Evolutionary conservation across 2,888 invertebrate genomes (phyloP).

Genomic region (Drosophila neutralis): DNA sequence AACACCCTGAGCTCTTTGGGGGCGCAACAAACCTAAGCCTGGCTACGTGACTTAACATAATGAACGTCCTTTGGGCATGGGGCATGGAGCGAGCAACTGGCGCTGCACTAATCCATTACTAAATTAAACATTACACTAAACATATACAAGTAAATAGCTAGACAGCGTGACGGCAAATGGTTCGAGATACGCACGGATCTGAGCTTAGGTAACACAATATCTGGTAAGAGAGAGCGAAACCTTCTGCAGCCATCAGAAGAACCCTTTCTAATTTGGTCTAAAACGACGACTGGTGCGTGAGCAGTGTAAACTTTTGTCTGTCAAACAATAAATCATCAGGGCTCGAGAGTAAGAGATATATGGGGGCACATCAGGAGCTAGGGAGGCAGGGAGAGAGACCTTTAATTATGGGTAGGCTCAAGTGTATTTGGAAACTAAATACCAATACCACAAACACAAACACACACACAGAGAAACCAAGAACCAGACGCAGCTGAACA

Average conservation of each 20-base stretch:
- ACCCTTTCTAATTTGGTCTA: constrained; percentile 73
- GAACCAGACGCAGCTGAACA: constrained; percentile 47
- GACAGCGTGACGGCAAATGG: constrained; percentile 78
- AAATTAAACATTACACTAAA: constrained; percentile 83
- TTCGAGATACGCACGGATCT: constrained; percentile 34
- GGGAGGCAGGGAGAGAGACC: constrained; percentile 36
- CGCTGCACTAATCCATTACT: constrained; percentile 82
- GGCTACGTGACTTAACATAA: constrained; percentile 79
- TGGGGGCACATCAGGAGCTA: neutral
- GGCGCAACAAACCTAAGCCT: constrained; percentile 7
- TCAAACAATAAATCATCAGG: constrained; percentile 79
- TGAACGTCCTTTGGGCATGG: constrained; percentile 46
- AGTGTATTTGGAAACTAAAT: constrained; percentile 71
- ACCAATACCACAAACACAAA: constrained; percentile 21
- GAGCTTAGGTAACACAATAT: constrained; percentile 25
- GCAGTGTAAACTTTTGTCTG: constrained; percentile 68
- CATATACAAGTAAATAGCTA: constrained; percentile 78
- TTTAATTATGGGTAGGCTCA: constrained; percentile 80
- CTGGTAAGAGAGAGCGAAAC: constrained; percentile 16
- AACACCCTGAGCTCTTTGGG: constrained; percentile 25
- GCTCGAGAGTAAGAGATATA: constrained; percentile 22
- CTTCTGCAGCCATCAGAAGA: constrained; percentile 43
- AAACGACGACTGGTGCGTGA: constrained; percentile 47
- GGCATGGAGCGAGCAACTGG: constrained; percentile 21
- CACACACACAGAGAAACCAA: neutral